Conservation (phyloP, 2,797 vertebrate genomes). For the Pipistrellus pygmaeus region DNA sequence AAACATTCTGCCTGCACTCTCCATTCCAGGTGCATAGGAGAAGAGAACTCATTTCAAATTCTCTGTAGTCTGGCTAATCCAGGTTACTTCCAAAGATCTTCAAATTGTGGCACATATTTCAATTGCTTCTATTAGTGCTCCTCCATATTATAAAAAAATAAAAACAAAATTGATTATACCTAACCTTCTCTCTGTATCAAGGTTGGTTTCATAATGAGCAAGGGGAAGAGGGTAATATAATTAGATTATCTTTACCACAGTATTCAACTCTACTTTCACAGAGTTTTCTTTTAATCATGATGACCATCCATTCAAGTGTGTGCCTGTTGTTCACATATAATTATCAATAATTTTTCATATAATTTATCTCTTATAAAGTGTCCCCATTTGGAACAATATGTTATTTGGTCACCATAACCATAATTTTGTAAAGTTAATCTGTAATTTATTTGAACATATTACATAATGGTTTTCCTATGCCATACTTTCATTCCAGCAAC, state of each 20-base stretch:
- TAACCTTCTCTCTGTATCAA: neutral
- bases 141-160: neutral
- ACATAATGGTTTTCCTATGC: neutral
- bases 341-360: neutral
- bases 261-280: slow-evolving; percentile 5
- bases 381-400: neutral
- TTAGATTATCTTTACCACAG: neutral
- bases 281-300: slow-evolving; percentile 1
- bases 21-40: neutral
- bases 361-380: neutral
- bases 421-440: neutral
- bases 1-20: neutral
- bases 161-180: neutral
- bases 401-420: neutral
- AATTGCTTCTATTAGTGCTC: neutral
- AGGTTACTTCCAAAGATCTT: neutral
- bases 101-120: neutral
- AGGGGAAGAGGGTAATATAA: neutral
- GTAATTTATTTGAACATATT: neutral
- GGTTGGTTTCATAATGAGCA: neutral
- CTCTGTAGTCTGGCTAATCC: neutral
- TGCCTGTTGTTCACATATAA: neutral
- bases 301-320: neutral
- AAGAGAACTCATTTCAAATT: neutral
- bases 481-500: neutral